These are phyloP conservation scores for Drosophila rhopaloa DNA, from an alignment of 1,140 invertebrate genomes.

Conservation along the genomic window DNA sequence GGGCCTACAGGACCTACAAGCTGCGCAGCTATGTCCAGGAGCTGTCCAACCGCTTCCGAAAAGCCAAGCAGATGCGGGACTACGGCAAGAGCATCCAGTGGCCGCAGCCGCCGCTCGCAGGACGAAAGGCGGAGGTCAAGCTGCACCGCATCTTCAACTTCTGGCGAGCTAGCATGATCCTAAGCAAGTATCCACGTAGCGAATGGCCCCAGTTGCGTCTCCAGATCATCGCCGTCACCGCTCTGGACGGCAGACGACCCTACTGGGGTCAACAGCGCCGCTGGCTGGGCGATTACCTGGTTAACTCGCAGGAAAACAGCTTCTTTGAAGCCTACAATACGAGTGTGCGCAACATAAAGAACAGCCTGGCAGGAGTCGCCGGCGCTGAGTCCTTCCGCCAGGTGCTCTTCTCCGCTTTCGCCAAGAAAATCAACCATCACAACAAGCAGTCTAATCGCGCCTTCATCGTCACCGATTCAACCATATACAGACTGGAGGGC, in stretches of 20 bases:
- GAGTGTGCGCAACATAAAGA: constrained; percentile 89
- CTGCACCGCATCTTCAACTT: constrained; percentile 86
- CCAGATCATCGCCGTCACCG: constrained; percentile 92
- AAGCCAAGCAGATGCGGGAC: constrained; percentile 87
- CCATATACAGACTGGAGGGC: constrained; percentile 95
- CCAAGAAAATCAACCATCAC: constrained; percentile 89
- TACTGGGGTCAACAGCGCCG: constrained; percentile 93
- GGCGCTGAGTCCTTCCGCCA: constrained; percentile 88
- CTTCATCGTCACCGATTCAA: constrained; percentile 93
- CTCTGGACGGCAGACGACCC: constrained; percentile 89
- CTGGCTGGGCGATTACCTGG: constrained; percentile 97
- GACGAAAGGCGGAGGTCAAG: constrained; percentile 86
- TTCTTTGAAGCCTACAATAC: constrained; percentile 89
- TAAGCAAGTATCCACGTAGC: constrained; percentile 91
- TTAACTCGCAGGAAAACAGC: constrained; percentile 91
- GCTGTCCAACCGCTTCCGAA: constrained; percentile 88
- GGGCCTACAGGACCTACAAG: constrained; percentile 94
- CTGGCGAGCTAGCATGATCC: constrained; percentile 95
- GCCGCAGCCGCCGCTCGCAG: constrained; percentile 91
- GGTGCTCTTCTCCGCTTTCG: constrained; percentile 88
- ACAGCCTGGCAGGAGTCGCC: constrained; percentile 58
- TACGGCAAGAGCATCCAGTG: constrained; percentile 92
- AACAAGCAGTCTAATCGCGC: constrained; percentile 96
- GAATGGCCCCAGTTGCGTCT: constrained; percentile 95
- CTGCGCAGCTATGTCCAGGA: constrained; percentile 91